Evolutionary conservation across 2,797 vertebrate species (phyloP).

Genomic region (Muscicapa striata): DNA sequence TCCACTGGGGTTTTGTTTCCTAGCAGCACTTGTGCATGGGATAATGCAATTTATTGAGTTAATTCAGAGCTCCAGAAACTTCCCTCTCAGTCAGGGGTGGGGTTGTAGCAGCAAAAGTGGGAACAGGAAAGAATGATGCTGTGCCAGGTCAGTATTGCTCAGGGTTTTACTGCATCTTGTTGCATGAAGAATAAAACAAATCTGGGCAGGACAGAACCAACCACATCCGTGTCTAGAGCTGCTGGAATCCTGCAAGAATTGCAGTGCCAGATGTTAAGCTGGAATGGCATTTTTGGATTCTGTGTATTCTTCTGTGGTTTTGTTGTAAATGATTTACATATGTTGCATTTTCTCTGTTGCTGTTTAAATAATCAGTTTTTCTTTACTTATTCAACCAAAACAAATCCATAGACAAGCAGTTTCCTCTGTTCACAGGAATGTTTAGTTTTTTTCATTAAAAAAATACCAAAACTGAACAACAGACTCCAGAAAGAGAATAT

Average conservation of each 20-base stretch:
- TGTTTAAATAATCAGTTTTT: neutral
- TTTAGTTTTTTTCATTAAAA: neutral
- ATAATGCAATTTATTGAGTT: neutral
- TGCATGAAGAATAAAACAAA: neutral
- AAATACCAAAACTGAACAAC: neutral
- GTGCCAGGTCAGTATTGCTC: neutral
- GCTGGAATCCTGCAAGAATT: neutral
- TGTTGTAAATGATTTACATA: neutral
- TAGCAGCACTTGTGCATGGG: fast-evolving
- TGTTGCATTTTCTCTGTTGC: neutral
- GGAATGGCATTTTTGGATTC: neutral
- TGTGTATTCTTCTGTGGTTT: neutral
- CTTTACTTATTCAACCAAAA: neutral
- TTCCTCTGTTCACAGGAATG: neutral
- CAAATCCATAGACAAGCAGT: neutral
- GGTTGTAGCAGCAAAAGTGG: neutral
- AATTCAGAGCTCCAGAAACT: neutral
- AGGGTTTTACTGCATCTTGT: neutral
- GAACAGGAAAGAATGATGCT: neutral
- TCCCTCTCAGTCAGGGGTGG: neutral
- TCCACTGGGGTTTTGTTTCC: neutral
- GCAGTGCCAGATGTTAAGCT: neutral
- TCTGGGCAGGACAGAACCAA: neutral
- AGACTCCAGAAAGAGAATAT: neutral
- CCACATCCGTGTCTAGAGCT: neutral